phyloP scores from a whole-genome alignment of 2,113 vertebrate genomes.

The Mesoclemmys tuberculata region DNA sequence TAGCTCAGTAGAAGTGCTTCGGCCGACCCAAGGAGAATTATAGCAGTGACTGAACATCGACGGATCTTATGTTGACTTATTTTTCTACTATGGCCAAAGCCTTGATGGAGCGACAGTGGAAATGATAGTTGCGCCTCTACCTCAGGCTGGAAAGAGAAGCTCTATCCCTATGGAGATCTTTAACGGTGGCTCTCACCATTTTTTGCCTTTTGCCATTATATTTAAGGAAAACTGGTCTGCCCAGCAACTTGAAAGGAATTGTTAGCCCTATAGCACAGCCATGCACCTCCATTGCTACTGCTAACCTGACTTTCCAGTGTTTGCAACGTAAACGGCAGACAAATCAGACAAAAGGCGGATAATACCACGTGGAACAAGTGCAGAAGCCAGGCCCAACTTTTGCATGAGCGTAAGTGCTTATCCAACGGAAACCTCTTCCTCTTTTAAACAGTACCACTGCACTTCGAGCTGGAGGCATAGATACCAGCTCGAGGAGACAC shows the following conservation, averaged over 20 bases:
- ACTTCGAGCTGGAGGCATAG: too few relatives aligned
- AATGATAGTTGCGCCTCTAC: background rate
- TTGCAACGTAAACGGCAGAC: background rate
- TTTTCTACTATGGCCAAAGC: too few relatives aligned
- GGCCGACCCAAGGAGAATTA: too few relatives aligned
- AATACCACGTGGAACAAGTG: background rate
- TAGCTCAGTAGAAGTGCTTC: too few relatives aligned
- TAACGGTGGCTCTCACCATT: background rate
- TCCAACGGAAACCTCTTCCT: background rate
- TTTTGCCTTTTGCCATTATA: background rate
- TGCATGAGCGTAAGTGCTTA: background rate
- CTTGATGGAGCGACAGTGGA: background rate
- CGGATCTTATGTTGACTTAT: too few relatives aligned
- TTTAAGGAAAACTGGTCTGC: background rate
- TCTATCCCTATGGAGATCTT: background rate
- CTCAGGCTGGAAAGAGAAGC: too few relatives aligned
- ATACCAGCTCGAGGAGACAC: too few relatives aligned
- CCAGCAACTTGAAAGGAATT: background rate
- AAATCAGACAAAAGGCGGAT: background rate
- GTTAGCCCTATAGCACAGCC: background rate
- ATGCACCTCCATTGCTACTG: background rate
- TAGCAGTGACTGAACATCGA: too few relatives aligned
- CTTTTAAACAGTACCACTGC: background rate
- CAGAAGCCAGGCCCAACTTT: background rate
- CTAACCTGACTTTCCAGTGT: background rate